Conservation (phyloP, 2,113 vertebrate species). For the Nipponia nippon region DNA sequence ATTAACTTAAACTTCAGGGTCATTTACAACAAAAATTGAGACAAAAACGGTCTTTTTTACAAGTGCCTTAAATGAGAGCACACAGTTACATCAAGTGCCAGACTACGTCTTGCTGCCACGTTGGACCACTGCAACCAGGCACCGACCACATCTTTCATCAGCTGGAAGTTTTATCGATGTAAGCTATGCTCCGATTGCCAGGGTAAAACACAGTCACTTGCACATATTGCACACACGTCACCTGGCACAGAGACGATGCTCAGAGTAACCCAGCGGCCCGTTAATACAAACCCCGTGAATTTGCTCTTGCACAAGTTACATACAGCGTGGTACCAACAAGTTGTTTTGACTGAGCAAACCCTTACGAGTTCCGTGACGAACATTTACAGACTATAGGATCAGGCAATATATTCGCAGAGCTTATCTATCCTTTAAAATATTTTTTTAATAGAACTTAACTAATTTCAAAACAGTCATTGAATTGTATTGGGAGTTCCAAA, state of each 20-base stretch:
- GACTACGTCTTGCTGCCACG: neutral
- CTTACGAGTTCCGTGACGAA: neutral
- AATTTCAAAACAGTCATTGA: neutral
- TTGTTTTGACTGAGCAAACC: neutral
- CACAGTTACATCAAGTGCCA: neutral
- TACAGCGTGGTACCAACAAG: neutral
- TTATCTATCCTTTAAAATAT: neutral
- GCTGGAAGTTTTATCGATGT: neutral
- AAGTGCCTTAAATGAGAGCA: neutral
- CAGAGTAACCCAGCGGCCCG: neutral
- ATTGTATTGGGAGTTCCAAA: neutral
- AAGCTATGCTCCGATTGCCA: neutral
- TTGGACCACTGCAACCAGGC: neutral
- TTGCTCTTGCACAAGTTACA: neutral
- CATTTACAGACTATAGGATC: neutral
- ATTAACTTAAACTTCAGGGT: conserved; percentile 28
- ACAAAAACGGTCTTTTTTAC: neutral
- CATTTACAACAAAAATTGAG: neutral
- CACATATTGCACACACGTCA: neutral
- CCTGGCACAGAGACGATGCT: neutral
- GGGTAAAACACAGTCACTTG: neutral
- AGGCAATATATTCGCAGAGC: neutral
- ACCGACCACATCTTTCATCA: neutral
- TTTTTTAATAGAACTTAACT: neutral
- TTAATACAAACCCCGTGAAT: neutral